These are phyloP conservation scores for Tetraodon nigroviridis DNA, from an alignment of 2,113 vertebrate species.

Conservation along the genomic window DNA sequence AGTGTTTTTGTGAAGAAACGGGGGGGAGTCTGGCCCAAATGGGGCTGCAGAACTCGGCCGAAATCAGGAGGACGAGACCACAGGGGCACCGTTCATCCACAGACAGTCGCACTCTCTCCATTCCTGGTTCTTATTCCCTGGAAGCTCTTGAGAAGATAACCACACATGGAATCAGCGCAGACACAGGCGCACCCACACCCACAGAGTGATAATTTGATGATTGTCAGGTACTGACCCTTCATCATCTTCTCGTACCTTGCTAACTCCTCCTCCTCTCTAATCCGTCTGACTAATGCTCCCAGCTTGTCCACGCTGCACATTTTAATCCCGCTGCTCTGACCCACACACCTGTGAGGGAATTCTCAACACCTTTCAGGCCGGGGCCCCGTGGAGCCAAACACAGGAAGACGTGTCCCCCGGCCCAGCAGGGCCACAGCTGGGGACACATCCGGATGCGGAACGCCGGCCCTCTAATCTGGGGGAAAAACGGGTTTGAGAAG, in stretches of 20 bases:
- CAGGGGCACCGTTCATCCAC: too few relatives aligned
- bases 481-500: too few relatives aligned
- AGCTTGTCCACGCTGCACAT: not conserved
- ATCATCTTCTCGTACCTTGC: too few relatives aligned
- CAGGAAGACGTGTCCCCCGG: not conserved
- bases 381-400: not conserved
- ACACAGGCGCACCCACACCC: too few relatives aligned
- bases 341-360: not conserved
- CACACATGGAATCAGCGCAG: too few relatives aligned
- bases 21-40: not conserved
- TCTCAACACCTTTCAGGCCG: not conserved
- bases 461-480: not conserved
- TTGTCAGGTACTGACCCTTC: too few relatives aligned
- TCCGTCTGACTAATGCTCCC: not conserved
- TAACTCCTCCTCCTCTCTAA: not conserved
- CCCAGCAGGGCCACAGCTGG: slow-evolving; percentile 27
- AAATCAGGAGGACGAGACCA: too few relatives aligned
- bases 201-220: too few relatives aligned
- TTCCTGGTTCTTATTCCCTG: too few relatives aligned
- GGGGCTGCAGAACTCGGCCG: too few relatives aligned
- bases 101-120: too few relatives aligned
- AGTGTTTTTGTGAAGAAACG: not conserved
- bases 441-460: slow-evolving; percentile 41
- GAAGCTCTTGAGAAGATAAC: too few relatives aligned
- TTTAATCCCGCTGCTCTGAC: not conserved